A percentile compares a stretch with the other conserved stretches of the same genome.
Conservation (phyloP, 2,113 vertebrate species). For the Panthera leo region DNA sequence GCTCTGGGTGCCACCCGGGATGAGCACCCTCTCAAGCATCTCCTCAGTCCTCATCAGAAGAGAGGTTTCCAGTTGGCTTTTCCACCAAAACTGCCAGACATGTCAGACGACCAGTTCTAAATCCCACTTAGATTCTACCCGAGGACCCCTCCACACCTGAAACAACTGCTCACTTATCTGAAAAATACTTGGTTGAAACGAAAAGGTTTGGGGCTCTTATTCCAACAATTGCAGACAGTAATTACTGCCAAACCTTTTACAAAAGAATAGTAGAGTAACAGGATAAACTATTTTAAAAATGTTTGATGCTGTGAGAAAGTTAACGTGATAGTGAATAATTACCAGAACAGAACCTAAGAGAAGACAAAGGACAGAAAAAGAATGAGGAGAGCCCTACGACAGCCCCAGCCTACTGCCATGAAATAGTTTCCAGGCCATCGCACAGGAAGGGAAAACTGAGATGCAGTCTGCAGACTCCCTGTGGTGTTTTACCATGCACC, state of each 20-base stretch:
- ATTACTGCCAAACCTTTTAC: background rate
- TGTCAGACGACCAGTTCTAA: background rate
- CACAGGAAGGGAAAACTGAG: background rate
- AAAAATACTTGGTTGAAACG: background rate
- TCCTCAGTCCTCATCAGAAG: background rate
- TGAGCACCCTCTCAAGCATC: background rate
- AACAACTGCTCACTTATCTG: background rate
- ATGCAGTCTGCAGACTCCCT: background rate
- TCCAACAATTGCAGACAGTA: background rate
- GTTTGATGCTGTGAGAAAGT: background rate
- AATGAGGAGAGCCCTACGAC: background rate
- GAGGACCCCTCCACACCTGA: background rate
- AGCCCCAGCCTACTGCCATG: background rate
- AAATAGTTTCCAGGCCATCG: background rate
- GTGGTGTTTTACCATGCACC: background rate
- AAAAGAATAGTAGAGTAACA: constrained; percentile 28
- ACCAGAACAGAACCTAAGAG: background rate
- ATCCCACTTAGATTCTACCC: background rate
- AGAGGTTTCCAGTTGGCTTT: background rate
- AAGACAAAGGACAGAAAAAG: background rate
- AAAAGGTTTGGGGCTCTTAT: background rate
- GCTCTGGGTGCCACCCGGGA: background rate
- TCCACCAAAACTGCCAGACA: background rate
- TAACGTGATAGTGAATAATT: background rate
- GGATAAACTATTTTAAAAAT: background rate